Conservation (phyloP, 2,888 invertebrate genomes). For the Megamerina dolium region DNA sequence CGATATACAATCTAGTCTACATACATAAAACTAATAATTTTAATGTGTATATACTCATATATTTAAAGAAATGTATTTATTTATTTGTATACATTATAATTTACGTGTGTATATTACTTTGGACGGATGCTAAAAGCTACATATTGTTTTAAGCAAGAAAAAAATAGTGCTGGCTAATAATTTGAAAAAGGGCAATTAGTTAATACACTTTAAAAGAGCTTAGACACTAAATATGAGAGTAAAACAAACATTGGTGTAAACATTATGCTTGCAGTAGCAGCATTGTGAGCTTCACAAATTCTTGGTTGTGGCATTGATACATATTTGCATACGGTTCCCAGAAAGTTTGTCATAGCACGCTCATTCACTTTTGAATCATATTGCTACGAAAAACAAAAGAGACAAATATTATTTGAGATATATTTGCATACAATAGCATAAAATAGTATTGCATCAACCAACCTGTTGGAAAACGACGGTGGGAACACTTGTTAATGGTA, state of each 20-base stretch:
- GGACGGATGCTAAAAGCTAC: too few species aligned
- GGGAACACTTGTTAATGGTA: constrained; percentile 59
- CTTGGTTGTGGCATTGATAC: constrained; percentile 40
- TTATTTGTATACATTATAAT: too few species aligned
- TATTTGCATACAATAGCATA: constrained; percentile 14
- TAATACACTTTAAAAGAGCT: too few species aligned
- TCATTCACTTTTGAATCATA: constrained; percentile 55
- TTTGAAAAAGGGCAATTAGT: too few species aligned
- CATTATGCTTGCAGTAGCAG: constrained; percentile 30
- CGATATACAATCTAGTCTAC: too few species aligned
- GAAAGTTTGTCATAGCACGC: constrained; percentile 55
- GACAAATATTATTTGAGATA: too few species aligned
- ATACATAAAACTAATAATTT: too few species aligned
- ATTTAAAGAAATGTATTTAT: too few species aligned
- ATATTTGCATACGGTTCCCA: constrained; percentile 54
- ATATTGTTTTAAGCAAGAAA: too few species aligned
- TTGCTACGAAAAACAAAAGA: constrained; percentile 49
- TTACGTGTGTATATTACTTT: too few species aligned
- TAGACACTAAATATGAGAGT: constrained; percentile 27
- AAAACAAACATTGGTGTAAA: constrained; percentile 29
- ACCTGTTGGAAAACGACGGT: constrained; percentile 62
- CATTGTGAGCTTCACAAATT: constrained; percentile 32
- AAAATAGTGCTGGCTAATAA: too few species aligned
- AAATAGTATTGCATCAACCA: not conserved
- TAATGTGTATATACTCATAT: too few species aligned